A percentile compares a stretch with the other conserved stretches of the same genome.
Evolutionary conservation across 2,797 vertebrate species (phyloP).

Genomic region (Labroides dimidiatus): DNA sequence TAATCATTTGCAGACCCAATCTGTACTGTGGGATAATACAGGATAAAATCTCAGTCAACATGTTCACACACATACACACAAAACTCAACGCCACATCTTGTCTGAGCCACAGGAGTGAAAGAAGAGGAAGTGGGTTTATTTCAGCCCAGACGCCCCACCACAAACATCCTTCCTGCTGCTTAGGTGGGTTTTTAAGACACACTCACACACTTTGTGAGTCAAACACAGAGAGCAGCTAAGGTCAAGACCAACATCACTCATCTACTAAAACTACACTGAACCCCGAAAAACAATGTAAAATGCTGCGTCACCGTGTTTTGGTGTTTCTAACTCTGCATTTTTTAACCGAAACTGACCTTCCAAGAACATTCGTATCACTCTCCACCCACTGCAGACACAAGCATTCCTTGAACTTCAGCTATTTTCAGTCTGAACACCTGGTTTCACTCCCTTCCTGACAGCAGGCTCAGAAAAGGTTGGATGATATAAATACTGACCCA

Average conservation of each 20-base stretch:
- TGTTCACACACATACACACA: conserved; percentile 21
- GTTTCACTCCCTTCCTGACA: not conserved
- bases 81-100: conserved; percentile 21
- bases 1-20: not conserved
- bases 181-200: conserved; percentile 63
- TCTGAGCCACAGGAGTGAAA: conserved; percentile 69
- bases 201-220: not conserved
- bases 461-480: not conserved
- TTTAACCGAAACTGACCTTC: not conserved
- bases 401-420: conserved; percentile 6
- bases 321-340: no score
- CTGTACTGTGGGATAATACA: not conserved
- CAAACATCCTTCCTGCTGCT: conserved; percentile 81
- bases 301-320: not conserved
- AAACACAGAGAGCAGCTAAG: conserved; percentile 19
- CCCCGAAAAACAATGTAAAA: conserved; percentile 3
- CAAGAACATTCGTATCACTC: not conserved
- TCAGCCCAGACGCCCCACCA: conserved; percentile 77
- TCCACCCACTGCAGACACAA: not conserved
- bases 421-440: conserved; percentile 41
- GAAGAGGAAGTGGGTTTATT: conserved; percentile 83
- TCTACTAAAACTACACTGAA: not conserved
- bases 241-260: conserved; percentile 18
- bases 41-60: conserved; percentile 14
- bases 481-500: conserved; percentile 5